phyloP scores from a whole-genome alignment of 2,113 vertebrate species.

The Syngnathoides biaculeatus region DNA sequence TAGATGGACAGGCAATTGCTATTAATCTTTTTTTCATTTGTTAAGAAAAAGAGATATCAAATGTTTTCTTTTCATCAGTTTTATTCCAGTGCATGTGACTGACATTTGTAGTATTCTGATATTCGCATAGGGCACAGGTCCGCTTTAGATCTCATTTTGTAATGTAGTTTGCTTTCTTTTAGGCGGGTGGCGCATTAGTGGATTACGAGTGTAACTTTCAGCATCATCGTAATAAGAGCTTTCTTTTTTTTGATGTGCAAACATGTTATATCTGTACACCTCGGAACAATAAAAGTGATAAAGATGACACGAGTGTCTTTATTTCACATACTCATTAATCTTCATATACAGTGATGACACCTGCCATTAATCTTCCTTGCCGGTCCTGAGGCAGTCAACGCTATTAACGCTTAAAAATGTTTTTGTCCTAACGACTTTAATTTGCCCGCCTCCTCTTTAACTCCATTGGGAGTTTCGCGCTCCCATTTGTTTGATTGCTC shows the following conservation, averaged over 20 bases:
- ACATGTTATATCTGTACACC: background rate
- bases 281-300: background rate
- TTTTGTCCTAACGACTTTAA: background rate
- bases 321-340: background rate
- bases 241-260: background rate
- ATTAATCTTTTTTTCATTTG: background rate
- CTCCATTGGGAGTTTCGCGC: background rate
- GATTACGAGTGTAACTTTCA: background rate
- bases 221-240: background rate
- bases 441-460: background rate
- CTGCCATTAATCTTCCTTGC: background rate
- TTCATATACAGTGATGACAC: background rate
- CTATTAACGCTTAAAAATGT: background rate
- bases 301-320: background rate
- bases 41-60: background rate
- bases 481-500: background rate
- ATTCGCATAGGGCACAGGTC: background rate
- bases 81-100: background rate
- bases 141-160: background rate
- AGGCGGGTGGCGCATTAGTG: background rate
- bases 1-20: background rate
- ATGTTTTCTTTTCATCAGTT: background rate
- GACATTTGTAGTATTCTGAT: background rate
- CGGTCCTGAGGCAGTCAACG: background rate
- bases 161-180: background rate